Evolutionary conservation across 2,113 vertebrate species (phyloP).

Genomic region (Plecotus auritus): DNA sequence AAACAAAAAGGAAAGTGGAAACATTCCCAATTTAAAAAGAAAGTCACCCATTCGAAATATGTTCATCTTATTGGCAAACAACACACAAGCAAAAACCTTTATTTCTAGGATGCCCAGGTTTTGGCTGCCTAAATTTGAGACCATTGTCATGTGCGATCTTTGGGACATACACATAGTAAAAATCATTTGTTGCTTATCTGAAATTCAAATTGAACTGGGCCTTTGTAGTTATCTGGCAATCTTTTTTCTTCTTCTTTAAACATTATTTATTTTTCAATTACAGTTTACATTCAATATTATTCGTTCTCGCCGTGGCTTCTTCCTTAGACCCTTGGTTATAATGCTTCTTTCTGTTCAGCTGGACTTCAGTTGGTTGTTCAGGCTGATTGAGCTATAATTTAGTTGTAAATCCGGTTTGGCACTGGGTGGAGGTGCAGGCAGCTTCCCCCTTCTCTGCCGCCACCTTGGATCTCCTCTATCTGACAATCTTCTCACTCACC

Average conservation of each 20-base stretch:
- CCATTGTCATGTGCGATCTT: background rate
- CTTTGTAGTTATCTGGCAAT: background rate
- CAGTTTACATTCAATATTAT: background rate
- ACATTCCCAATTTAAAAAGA: background rate
- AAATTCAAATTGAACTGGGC: background rate
- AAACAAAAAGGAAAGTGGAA: background rate
- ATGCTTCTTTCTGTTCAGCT: background rate
- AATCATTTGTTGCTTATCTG: background rate
- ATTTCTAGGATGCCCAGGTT: background rate
- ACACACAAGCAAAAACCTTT: background rate
- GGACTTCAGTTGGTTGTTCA: background rate
- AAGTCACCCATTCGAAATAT: background rate
- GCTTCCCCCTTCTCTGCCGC: background rate
- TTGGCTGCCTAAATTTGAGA: background rate
- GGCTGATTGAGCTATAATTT: background rate
- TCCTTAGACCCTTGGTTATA: background rate
- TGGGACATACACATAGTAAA: background rate
- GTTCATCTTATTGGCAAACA: background rate
- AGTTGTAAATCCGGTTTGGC: background rate
- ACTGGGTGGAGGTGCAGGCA: background rate
- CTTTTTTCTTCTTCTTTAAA: background rate
- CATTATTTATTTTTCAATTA: background rate
- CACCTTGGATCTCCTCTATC: background rate
- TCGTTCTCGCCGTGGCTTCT: background rate
- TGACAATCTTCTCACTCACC: background rate